Percentiles rank a stretch among this genome's conserved stretches.
Evolutionary conservation across 92 coral and sea anemone genomes (phyloP).

Genomic region (Epizoanthus stellaris): DNA sequence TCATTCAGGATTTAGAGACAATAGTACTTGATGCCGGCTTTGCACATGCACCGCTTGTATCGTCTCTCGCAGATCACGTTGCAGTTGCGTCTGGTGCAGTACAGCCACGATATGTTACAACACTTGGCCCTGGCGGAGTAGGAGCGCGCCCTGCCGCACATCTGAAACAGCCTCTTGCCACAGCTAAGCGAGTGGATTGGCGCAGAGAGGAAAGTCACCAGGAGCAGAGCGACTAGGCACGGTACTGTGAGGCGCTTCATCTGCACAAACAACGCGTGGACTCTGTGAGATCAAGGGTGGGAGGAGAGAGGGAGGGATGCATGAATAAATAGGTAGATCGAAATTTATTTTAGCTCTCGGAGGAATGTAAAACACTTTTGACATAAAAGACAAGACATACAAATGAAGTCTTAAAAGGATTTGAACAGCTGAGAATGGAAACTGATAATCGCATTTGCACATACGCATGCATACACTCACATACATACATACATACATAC

Average conservation of each 20-base stretch:
- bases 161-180: not conserved
- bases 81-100: not conserved
- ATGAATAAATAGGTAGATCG: too few species aligned
- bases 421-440: too few species aligned
- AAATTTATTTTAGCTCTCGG: too few species aligned
- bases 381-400: too few species aligned
- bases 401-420: too few species aligned
- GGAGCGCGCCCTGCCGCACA: not conserved
- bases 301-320: too few species aligned
- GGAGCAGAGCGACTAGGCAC: not conserved
- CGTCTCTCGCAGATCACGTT: not conserved
- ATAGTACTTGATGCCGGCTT: not conserved
- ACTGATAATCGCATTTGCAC: too few species aligned
- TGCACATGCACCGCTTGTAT: conserved; percentile 4
- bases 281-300: not conserved
- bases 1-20: not conserved
- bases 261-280: not conserved
- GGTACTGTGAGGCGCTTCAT: not conserved
- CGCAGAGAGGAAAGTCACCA: not conserved
- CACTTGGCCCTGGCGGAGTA: not conserved
- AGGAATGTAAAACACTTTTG: too few species aligned
- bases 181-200: not conserved
- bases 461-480: too few species aligned
- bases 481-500: too few species aligned
- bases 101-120: conserved; percentile 1